Conservation (phyloP, 1,140 invertebrate species). For the Druon quercuslanigerum region DNA sequence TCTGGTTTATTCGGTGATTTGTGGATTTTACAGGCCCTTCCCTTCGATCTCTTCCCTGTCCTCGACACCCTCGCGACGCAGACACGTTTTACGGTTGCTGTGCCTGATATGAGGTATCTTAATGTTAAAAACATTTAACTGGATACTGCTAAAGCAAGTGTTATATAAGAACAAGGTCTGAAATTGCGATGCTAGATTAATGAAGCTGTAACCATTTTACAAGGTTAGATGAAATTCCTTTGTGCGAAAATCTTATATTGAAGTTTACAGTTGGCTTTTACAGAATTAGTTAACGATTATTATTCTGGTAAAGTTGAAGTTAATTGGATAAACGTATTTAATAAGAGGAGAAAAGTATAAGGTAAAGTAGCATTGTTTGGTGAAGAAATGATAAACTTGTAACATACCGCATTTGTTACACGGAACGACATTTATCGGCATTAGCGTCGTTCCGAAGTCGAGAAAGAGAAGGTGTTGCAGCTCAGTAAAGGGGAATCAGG, state of each 20-base stretch:
- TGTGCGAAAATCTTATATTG: too few relatives aligned
- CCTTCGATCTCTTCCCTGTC: slow-evolving; percentile 31
- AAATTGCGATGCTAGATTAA: neutral
- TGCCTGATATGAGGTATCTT: slow-evolving; percentile 35
- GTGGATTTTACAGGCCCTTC: slow-evolving; percentile 69
- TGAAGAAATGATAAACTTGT: slow-evolving; percentile 35
- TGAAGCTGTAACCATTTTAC: neutral
- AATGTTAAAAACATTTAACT: slow-evolving; percentile 24
- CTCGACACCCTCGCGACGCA: neutral
- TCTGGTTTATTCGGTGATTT: slow-evolving; percentile 75
- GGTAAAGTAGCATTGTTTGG: slow-evolving; percentile 34
- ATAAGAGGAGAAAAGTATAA: slow-evolving; percentile 26
- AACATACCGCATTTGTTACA: slow-evolving; percentile 62
- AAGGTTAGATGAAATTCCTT: too few relatives aligned
- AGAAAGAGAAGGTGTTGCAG: slow-evolving; percentile 33
- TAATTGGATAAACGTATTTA: neutral
- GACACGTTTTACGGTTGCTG: slow-evolving; percentile 35
- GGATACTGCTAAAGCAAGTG: neutral
- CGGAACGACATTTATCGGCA: slow-evolving; percentile 64
- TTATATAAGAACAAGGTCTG: neutral
- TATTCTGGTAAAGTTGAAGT: too few relatives aligned
- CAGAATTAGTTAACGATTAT: too few relatives aligned
- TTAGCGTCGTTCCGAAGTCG: slow-evolving; percentile 58
- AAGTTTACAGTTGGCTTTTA: too few relatives aligned
- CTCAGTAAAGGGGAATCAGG: slow-evolving; percentile 35